Evolutionary conservation across 2,797 vertebrate genomes (phyloP).

Genomic region (Zalophus californianus): DNA sequence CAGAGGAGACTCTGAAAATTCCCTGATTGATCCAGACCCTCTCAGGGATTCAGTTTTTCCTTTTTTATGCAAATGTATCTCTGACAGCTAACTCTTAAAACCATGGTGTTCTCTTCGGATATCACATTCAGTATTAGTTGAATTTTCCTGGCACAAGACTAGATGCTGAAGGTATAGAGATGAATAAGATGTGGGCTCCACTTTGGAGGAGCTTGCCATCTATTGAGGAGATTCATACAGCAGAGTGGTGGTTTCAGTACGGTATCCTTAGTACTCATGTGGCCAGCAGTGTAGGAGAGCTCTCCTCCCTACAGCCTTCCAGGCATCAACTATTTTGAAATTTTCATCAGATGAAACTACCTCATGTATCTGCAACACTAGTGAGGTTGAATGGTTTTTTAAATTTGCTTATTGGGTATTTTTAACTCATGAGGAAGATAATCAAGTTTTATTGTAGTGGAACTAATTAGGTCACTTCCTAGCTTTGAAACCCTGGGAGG

Average conservation of each 20-base stretch:
- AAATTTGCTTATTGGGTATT: not conserved
- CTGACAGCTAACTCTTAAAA: not conserved
- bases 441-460: conserved; percentile 13
- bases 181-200: not conserved
- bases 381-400: not conserved
- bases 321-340: not conserved
- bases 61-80: not conserved
- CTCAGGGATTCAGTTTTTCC: not conserved
- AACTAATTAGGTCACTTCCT: conserved; percentile 56
- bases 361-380: conserved; percentile 7
- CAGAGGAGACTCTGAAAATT: not conserved
- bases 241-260: not conserved
- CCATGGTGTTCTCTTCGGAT: not conserved
- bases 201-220: not conserved
- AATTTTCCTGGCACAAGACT: not conserved
- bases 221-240: accelerated
- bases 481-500: not conserved
- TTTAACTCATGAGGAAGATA: conserved; percentile 48
- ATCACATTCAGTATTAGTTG: not conserved
- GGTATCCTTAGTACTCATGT: accelerated
- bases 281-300: not conserved
- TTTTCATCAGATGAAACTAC: not conserved
- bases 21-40: not conserved
- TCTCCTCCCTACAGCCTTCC: not conserved
- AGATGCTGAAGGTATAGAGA: not conserved